These are phyloP conservation scores for Dreissena rostriformis DNA, from an alignment of 1,140 invertebrate genomes.

Conservation along the genomic window DNA sequence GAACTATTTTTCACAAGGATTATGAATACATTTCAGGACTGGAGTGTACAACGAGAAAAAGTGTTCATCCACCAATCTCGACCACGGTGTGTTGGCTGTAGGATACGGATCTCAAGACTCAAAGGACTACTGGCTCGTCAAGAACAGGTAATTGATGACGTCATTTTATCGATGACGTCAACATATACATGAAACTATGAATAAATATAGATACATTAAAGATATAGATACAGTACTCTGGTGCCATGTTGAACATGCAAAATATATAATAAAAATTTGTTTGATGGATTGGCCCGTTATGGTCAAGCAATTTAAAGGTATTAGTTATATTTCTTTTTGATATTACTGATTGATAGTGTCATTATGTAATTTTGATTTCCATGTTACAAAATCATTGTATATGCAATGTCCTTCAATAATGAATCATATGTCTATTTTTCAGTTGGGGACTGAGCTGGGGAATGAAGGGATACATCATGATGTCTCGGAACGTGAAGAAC, in stretches of 20 bases:
- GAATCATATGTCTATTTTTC: constrained; percentile 17
- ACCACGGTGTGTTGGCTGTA: constrained; percentile 94
- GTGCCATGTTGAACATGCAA: no score
- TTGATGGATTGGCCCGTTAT: no score
- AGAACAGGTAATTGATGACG: not conserved
- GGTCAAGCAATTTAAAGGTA: no score
- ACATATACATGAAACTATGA: not conserved
- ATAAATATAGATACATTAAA: not conserved
- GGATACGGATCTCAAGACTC: constrained; percentile 88
- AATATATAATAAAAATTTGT: no score
- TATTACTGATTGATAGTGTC: no score
- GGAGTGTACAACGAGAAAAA: constrained; percentile 86
- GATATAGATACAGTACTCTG: no score
- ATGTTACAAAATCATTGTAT: no score
- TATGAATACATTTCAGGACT: not conserved
- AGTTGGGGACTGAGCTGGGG: constrained; percentile 92
- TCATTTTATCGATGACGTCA: not conserved
- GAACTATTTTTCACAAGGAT: no score
- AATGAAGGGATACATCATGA: constrained; percentile 83
- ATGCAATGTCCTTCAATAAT: no score
- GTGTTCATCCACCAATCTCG: constrained; percentile 87
- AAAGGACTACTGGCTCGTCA: constrained; percentile 93
- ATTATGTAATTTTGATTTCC: no score
- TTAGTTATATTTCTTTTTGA: no score
- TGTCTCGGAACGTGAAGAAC: constrained; percentile 79